Percentiles rank a stretch among this genome's conserved stretches.
Conservation (phyloP, 1,140 invertebrate genomes). For the Cherax destructor region DNA sequence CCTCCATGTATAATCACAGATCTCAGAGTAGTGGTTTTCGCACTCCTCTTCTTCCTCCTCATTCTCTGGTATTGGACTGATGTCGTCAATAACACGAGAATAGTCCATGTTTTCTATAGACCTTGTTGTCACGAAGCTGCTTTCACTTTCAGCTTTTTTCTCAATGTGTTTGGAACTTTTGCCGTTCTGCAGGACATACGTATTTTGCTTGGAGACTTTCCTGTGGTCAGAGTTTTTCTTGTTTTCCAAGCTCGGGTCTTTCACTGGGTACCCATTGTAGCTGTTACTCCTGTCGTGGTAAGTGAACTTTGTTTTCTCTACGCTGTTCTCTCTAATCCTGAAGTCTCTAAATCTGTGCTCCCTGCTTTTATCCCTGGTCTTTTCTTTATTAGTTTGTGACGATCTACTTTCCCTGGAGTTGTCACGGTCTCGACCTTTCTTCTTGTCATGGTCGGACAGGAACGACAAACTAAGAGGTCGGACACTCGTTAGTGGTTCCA, state of each 20-base stretch:
- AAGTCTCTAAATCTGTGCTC: slow-evolving; percentile 52
- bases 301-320: slow-evolving; percentile 62
- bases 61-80: slow-evolving; percentile 51
- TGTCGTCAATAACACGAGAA: slow-evolving; percentile 53
- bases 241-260: slow-evolving; percentile 33
- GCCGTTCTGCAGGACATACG: slow-evolving; percentile 60
- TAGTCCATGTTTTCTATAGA: slow-evolving; percentile 60
- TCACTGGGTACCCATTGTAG: slow-evolving; percentile 46
- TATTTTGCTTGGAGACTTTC: slow-evolving; percentile 62
- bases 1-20: slow-evolving; percentile 30
- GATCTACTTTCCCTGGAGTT: slow-evolving; percentile 44
- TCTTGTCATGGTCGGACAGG: slow-evolving; percentile 59
- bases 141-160: slow-evolving; percentile 50
- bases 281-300: slow-evolving; percentile 55
- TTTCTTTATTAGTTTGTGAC: slow-evolving; percentile 47
- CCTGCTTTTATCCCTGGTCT: slow-evolving; percentile 55
- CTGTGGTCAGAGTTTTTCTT: slow-evolving; percentile 52
- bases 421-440: slow-evolving; percentile 49
- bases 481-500: slow-evolving; percentile 40
- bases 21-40: slow-evolving; percentile 46
- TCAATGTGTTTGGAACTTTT: slow-evolving; percentile 47
- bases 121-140: slow-evolving; percentile 20
- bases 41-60: slow-evolving; percentile 17
- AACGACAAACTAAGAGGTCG: slow-evolving; percentile 53
- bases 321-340: slow-evolving; percentile 44